phyloP scores from a whole-genome alignment of 2,888 invertebrate species.

The Latrodectus elegans region DNA sequence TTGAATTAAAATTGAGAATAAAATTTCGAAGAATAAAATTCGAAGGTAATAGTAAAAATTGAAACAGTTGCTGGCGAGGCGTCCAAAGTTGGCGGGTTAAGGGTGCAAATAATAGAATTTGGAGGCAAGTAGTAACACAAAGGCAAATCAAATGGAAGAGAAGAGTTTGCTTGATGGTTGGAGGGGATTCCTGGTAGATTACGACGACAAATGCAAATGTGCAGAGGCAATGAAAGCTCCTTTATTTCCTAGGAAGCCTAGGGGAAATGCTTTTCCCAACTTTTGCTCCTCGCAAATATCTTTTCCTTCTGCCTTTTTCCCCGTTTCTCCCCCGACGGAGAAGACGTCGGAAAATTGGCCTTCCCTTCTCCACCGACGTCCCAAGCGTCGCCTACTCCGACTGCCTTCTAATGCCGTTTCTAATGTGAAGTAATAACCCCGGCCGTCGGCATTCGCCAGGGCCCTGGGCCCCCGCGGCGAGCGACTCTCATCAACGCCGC shows the following conservation, averaged over 20 bases:
- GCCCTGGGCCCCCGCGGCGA: slow-evolving; percentile 55
- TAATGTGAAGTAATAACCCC: slow-evolving; percentile 69
- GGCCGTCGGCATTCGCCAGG: slow-evolving; percentile 52
- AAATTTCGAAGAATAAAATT: too few relatives aligned
- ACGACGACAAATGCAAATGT: slow-evolving; percentile 68
- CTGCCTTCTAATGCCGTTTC: slow-evolving; percentile 65
- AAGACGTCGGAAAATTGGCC: slow-evolving; percentile 62
- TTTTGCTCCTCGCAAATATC: slow-evolving; percentile 49
- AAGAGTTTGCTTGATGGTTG: slow-evolving; percentile 39
- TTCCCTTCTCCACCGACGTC: slow-evolving; percentile 26
- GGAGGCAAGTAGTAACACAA: slow-evolving; percentile 40
- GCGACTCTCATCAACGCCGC: slow-evolving; percentile 62
- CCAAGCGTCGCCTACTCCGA: slow-evolving; percentile 42
- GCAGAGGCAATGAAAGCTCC: slow-evolving; percentile 67
- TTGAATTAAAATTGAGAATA: too few relatives aligned
- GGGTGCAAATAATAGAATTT: slow-evolving; percentile 66
- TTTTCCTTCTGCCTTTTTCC: slow-evolving; percentile 35
- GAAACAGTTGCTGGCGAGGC: too few relatives aligned
- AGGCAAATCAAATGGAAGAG: slow-evolving; percentile 61
- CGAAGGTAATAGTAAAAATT: too few relatives aligned
- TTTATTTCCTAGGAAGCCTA: slow-evolving; percentile 57
- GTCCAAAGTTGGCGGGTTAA: slow-evolving; percentile 29
- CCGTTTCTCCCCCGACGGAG: not conserved
- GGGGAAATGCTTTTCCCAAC: slow-evolving; percentile 66
- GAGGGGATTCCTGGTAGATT: slow-evolving; percentile 53